Percentiles rank a stretch among this genome's conserved stretches.
phyloP scores from a whole-genome alignment of 2,888 invertebrate genomes.

The Pandemis cinnamomeana region DNA sequence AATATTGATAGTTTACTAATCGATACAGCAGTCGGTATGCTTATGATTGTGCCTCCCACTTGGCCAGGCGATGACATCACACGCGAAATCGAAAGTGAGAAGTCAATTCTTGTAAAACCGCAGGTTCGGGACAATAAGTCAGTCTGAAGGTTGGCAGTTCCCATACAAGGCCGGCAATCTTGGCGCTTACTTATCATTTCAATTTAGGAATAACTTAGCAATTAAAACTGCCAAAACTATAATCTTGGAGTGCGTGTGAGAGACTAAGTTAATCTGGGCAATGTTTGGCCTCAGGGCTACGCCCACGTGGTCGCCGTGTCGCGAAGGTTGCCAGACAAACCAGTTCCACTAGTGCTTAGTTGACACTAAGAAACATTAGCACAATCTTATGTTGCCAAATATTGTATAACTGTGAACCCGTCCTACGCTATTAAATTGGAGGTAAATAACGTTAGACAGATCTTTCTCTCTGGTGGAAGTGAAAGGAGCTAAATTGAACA shows the following conservation, averaged over 20 bases:
- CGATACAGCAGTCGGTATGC: slow-evolving; percentile 9
- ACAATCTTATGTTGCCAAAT: slow-evolving; percentile 17
- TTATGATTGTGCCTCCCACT: slow-evolving; percentile 56
- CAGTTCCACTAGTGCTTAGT: slow-evolving; percentile 43
- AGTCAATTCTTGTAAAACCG: slow-evolving; percentile 45
- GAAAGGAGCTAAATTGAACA: slow-evolving; percentile 9
- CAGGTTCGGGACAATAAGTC: slow-evolving; percentile 15
- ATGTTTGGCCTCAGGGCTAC: slow-evolving; percentile 47
- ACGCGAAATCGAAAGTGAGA: slow-evolving; percentile 71
- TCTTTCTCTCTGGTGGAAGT: slow-evolving; percentile 3
- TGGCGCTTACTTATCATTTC: not conserved
- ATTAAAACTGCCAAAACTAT: not conserved
- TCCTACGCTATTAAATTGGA: slow-evolving; percentile 17
- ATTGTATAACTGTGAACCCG: slow-evolving; percentile 29
- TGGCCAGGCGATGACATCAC: slow-evolving; percentile 65
- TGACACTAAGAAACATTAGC: slow-evolving; percentile 25
- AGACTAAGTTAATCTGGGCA: slow-evolving; percentile 20
- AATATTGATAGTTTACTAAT: slow-evolving; percentile 26
- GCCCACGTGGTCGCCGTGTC: slow-evolving; percentile 56
- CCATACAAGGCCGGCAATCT: not conserved
- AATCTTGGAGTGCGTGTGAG: slow-evolving; percentile 12
- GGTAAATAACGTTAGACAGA: slow-evolving; percentile 16
- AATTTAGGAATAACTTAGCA: not conserved
- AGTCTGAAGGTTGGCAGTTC: not conserved
- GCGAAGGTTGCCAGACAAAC: slow-evolving; percentile 53